Evolutionary conservation across 2,113 vertebrate genomes (phyloP).

Genomic region (Leiothrix lutea): DNA sequence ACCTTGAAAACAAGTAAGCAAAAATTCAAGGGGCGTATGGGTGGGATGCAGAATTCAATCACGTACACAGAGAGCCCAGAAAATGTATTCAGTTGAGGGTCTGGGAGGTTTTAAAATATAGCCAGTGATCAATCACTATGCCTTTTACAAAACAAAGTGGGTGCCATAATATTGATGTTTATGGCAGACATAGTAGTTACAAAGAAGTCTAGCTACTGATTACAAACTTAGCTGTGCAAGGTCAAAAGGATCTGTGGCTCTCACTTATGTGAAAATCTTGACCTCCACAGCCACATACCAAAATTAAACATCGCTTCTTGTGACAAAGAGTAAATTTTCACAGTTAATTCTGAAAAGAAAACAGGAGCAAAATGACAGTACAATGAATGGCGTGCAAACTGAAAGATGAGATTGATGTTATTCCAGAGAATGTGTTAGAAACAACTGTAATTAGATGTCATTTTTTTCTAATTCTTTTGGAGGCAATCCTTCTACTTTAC

Average conservation of each 20-base stretch:
- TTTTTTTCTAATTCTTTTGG: not conserved
- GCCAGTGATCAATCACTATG: not conserved
- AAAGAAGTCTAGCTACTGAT: not conserved
- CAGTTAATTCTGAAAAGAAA: not conserved
- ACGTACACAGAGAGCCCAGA: not conserved
- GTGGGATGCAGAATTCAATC: not conserved
- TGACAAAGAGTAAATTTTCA: not conserved
- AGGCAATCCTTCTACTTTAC: not conserved
- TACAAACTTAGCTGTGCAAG: not conserved
- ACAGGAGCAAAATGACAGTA: not conserved
- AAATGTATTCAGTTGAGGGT: not conserved
- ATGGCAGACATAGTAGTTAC: not conserved
- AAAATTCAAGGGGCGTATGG: not conserved
- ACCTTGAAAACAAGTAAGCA: not conserved
- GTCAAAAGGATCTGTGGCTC: not conserved
- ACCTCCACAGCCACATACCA: not conserved
- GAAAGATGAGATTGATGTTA: not conserved
- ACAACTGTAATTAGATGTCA: not conserved
- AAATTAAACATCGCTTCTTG: not conserved
- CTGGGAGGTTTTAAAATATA: not conserved
- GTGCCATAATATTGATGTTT: not conserved
- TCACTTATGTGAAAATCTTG: not conserved
- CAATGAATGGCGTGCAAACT: no score
- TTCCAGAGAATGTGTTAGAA: not conserved
- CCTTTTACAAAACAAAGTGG: not conserved